A percentile compares a stretch with the other conserved stretches of the same genome.
Evolutionary conservation across 1,140 invertebrate genomes (phyloP).

Genomic region (Drosophila varians): DNA sequence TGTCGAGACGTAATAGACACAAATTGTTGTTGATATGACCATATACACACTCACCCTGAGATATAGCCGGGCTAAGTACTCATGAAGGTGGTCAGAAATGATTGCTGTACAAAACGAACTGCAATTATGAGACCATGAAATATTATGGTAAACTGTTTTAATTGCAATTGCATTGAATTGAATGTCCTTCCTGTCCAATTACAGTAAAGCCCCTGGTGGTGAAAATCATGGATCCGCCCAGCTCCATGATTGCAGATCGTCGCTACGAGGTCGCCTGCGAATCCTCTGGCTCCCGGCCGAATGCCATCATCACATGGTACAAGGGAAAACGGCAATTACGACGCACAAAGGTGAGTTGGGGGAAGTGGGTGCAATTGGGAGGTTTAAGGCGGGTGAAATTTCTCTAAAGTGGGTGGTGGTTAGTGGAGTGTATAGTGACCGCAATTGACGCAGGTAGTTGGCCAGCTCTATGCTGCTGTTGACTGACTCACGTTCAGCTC

Average conservation of each 20-base stretch:
- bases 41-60: not conserved
- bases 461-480: conserved; percentile 46
- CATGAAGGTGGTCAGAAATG: conserved; percentile 24
- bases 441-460: conserved; percentile 65
- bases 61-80: conserved; percentile 11
- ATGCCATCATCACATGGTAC: conserved; percentile 94
- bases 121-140: conserved; percentile 51
- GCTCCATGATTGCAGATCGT: conserved; percentile 88
- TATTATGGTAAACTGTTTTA: conserved; percentile 52
- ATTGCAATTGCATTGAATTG: conserved; percentile 56
- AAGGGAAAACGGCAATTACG: conserved; percentile 91
- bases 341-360: conserved; percentile 87
- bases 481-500: conserved; percentile 76
- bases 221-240: conserved; percentile 87
- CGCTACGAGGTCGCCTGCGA: conserved; percentile 92
- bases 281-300: conserved; percentile 92
- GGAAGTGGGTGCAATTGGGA: conserved; percentile 1
- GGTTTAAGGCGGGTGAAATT: not conserved
- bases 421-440: conserved; percentile 48
- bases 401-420: not conserved
- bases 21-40: conserved; percentile 54
- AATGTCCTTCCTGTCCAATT: conserved; percentile 35
- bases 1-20: conserved; percentile 56
- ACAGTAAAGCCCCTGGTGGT: conserved; percentile 92
- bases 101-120: conserved; percentile 33